A percentile compares a stretch with the other conserved stretches of the same genome.
Evolutionary conservation across 2,113 vertebrate genomes (phyloP).

Genomic region (Microcebus ravelobensis): DNA sequence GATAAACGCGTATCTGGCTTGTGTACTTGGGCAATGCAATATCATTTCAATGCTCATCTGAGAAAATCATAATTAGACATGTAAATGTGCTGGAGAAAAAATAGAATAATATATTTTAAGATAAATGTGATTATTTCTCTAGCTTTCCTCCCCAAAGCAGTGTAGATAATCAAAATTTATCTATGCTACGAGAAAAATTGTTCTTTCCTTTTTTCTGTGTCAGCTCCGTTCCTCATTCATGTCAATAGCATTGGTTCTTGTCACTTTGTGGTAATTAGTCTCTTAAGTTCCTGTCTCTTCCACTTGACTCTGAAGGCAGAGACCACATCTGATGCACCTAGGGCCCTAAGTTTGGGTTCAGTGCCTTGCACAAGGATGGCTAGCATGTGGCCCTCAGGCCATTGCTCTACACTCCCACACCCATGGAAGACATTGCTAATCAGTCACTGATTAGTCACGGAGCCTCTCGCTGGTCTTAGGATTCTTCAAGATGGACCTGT

Average conservation of each 20-base stretch:
- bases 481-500: background rate
- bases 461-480: background rate
- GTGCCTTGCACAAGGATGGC: background rate
- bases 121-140: background rate
- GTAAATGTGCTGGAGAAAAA: background rate
- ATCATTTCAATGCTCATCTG: background rate
- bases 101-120: background rate
- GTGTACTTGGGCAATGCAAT: background rate
- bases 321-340: background rate
- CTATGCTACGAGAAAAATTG: background rate
- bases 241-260: background rate
- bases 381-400: background rate
- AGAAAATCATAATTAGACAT: conserved; percentile 18
- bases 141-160: background rate
- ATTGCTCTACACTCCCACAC: background rate
- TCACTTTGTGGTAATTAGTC: background rate
- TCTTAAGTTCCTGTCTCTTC: background rate
- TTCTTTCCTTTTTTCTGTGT: background rate
- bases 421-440: background rate
- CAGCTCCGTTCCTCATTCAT: background rate
- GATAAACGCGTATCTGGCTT: background rate
- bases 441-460: background rate
- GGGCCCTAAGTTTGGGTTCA: background rate
- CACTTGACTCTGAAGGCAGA: background rate
- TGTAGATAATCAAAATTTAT: background rate